Base-by-base conservation (phyloP, 2,888 invertebrate genomes). In the Brenthis ino region DNA sequence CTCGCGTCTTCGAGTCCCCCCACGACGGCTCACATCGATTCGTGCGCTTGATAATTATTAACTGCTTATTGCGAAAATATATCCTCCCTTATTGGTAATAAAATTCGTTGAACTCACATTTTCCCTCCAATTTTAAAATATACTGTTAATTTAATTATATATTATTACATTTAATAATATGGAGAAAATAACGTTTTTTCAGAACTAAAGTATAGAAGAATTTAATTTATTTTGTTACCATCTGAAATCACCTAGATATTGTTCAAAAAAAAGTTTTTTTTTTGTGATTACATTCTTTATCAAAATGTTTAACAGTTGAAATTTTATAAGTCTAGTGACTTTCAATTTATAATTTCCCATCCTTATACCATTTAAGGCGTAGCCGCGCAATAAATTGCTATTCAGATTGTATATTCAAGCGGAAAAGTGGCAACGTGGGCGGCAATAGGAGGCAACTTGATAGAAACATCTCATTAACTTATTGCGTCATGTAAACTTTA, bases 11-110 rank as follows among this genome's bases (percentile, higher is more conserved):
- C 58, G 67, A 73, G 58, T 70, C 77, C 84, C 85, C 85, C 83
- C 78, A 74, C 82, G 79, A 80, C 83, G 81, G 79, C 84, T 85
- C 84, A 84, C 88, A 90, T 90, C 88, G 88, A 91, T 91, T 91
- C 84, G 85, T 83, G 82, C 82, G 82, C 82, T 83, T 86, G 78
- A 85, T 87, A 86, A 86, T 88, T 83, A 87, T 84, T 79, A 79
- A 77, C 74, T 73, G 74, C 71, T 74, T 67, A 70, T 74, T 75
- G 73, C 72, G 70, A 75, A 77, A 57, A 64, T 77, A 74, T 75
- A 70, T 75, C 8, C n/a, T 33, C 24, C 50, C 8, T 53, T 53
- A 53, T 20, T 11, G 43, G 20, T 43, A 63, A 11, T 8, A 43
- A 43, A 43, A 43, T 43, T 43, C 37, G 37, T 11, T 43, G 37